Evolutionary conservation across 2,888 invertebrate genomes (phyloP), one percentile per base, ranked within the genome.

Genomic region (Protodeltote pygarga): DNA sequence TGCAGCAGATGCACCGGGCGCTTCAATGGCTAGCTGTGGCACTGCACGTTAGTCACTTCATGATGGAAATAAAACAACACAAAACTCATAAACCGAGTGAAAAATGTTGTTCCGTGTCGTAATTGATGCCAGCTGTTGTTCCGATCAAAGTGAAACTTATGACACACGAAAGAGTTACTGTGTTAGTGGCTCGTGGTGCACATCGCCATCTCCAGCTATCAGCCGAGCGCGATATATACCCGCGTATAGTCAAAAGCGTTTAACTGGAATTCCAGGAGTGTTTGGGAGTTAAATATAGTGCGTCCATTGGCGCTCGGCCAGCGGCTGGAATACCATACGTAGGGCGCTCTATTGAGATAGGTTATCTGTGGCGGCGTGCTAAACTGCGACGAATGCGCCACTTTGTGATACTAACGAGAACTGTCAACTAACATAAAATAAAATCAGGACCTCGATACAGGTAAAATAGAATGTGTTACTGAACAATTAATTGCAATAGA

Each of bases 321-420:
- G 54, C 40, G 20, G 29, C 57, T 67, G 71, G 71, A 67, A 54
- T 45, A 53, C 71, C 64, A 53, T 55, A 66, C 61, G 71, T 24
- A 51, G 67, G 48, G 46, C 59, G 50, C 45, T 39, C 59, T 63
- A 46, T 55, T 59, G 67, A 66, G 71, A 70, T 66, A 67, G 67
- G 63, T 66, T 47, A 59, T 70, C 71, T 50, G 44, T 25, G 31
- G 33, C 42, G 35, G 45, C 37, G 45, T 41, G 45, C 40, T 38
- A 27, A 57, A 38, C 46, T 61, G 40, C 15, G 24, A 37, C 27
- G 50, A 48, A 61, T 51, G 45, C 40, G 39, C 13, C 37, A 24
- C 31, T 14, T 35, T 14, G 11, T 13, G 20, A 9, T 20, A 2
- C 1, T 3, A 11, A 13, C 2, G 0, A 19, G 10, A 14, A n/a